Conservation (phyloP, 2,888 invertebrate species). For the Entomobrya multifasciata region DNA sequence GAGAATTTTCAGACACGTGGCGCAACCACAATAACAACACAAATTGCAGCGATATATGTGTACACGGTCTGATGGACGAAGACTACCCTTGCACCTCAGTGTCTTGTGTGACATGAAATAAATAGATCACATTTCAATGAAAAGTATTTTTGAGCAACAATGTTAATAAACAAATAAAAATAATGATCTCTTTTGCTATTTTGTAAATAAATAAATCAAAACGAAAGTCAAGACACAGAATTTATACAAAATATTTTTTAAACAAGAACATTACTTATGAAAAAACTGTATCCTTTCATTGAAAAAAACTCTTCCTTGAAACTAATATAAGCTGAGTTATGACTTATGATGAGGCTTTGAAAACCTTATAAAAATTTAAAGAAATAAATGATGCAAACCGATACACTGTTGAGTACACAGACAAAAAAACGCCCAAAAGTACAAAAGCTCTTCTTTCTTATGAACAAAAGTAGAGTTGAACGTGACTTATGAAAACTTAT, state of each 20-base stretch:
- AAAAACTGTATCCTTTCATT: too few species aligned
- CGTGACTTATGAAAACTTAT: slow-evolving; percentile 67
- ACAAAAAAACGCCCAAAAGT: slow-evolving; percentile 21
- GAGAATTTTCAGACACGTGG: slow-evolving; percentile 37
- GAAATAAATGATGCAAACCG: too few species aligned
- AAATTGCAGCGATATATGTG: too few species aligned
- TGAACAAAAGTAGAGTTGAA: background rate
- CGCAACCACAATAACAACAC: background rate
- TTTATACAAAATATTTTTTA: too few species aligned
- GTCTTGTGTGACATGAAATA: too few species aligned
- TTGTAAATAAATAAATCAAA: background rate
- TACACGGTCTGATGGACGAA: background rate
- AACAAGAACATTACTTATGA: too few species aligned
- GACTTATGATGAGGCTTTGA: too few species aligned
- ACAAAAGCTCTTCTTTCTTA: slow-evolving; percentile 5
- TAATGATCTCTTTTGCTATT: background rate
- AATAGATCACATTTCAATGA: too few species aligned
- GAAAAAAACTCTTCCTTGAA: too few species aligned
- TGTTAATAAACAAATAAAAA: background rate
- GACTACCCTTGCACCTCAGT: background rate
- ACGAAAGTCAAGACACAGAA: too few species aligned
- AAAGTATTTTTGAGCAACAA: background rate
- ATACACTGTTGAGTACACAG: background rate
- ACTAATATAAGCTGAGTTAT: too few species aligned
- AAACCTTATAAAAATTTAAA: too few species aligned